Evolutionary conservation across 2,797 vertebrate species (phyloP).

Genomic region (Smutsia temminckii): DNA sequence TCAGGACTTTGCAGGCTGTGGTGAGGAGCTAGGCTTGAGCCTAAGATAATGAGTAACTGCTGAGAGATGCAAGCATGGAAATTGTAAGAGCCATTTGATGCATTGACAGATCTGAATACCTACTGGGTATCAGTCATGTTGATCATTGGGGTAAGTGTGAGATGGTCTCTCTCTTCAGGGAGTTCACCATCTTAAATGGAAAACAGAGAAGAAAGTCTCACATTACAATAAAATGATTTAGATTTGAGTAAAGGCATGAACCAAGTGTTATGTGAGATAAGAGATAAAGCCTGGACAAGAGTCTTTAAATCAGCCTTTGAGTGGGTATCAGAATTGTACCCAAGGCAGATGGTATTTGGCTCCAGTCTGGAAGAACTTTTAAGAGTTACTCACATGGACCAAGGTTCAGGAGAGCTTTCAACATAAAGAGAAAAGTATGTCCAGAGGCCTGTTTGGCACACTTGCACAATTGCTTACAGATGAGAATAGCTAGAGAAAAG

Average conservation of each 20-base stretch:
- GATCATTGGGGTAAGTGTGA: neutral
- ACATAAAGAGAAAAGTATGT: neutral
- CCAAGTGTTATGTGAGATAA: neutral
- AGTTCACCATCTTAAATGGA: neutral
- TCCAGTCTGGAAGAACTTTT: neutral
- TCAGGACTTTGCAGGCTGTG: neutral
- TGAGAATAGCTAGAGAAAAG: neutral
- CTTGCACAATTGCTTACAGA: neutral
- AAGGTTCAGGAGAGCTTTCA: neutral
- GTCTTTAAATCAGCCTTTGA: neutral
- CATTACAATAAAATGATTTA: neutral
- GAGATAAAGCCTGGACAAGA: neutral
- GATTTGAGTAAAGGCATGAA: neutral
- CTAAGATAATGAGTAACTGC: neutral
- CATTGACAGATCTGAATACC: neutral
- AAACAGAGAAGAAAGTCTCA: neutral
- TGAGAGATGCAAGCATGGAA: neutral
- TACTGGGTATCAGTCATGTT: neutral
- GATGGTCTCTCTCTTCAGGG: neutral
- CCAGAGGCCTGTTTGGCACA: neutral
- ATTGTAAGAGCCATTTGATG: neutral
- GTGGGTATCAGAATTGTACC: neutral
- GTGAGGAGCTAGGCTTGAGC: neutral
- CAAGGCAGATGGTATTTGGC: neutral
- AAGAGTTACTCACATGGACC: neutral